A percentile compares a stretch with the other conserved stretches of the same genome.
Conservation (phyloP, 2,888 invertebrate genomes). For the Drosophila borborema region DNA sequence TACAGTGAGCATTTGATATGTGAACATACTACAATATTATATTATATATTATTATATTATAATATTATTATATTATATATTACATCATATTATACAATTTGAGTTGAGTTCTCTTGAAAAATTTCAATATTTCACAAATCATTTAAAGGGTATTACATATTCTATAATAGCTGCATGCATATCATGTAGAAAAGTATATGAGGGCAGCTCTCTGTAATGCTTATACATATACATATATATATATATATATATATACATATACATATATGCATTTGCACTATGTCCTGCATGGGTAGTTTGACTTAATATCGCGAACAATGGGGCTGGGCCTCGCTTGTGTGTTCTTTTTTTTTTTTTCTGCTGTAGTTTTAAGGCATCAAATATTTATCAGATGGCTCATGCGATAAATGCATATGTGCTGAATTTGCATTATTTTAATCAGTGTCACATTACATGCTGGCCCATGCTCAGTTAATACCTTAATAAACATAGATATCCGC, state of each 20-base stretch:
- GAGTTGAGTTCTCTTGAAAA: too few relatives aligned
- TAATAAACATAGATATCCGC: constrained; percentile 38
- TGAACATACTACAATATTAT: too few relatives aligned
- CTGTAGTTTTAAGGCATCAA: constrained; percentile 46
- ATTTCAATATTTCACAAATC: too few relatives aligned
- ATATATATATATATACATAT: too few relatives aligned
- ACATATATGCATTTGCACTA: neutral
- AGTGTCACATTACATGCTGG: constrained; percentile 37
- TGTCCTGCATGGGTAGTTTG: constrained; percentile 13
- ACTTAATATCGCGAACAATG: constrained; percentile 50
- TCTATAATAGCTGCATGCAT: neutral
- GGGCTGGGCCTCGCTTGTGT: neutral
- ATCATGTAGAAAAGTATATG: neutral
- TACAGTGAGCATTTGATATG: too few relatives aligned
- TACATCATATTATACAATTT: too few relatives aligned
- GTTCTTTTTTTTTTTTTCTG: neutral
- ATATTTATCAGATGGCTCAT: constrained; percentile 53
- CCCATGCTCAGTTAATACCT: constrained; percentile 37
- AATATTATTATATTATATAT: too few relatives aligned
- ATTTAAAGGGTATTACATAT: neutral
- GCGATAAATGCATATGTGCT: constrained; percentile 47
- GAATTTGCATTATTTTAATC: constrained; percentile 60
- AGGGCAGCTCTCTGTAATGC: neutral
- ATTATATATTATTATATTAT: too few relatives aligned
- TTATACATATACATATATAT: too few relatives aligned